Evolutionary conservation across 2,113 vertebrate species (phyloP).

Genomic region (Cyprinodon brontotheroides): DNA sequence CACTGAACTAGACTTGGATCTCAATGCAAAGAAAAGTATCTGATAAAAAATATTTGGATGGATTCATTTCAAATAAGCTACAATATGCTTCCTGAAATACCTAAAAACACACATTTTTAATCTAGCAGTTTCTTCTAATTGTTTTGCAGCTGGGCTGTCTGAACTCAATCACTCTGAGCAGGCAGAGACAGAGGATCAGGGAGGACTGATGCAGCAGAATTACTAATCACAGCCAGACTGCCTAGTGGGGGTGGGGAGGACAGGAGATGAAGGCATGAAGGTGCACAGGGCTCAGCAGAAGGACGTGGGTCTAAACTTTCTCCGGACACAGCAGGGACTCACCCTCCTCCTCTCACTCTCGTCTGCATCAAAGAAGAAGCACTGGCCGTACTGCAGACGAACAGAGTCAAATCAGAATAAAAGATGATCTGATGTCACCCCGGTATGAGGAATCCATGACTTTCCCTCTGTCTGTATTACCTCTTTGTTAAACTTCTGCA

Average conservation of each 20-base stretch:
- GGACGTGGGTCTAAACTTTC: not conserved
- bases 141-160: conserved; percentile 21
- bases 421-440: not conserved
- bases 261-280: not conserved
- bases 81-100: not conserved
- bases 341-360: conserved; percentile 76
- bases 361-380: conserved; percentile 81
- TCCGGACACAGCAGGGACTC: conserved; percentile 31
- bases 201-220: conserved; percentile 73
- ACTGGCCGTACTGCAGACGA: conserved; percentile 76
- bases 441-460: not conserved
- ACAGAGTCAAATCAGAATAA: conserved; percentile 10
- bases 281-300: not conserved
- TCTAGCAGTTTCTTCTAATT: not conserved
- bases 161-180: conserved; percentile 54
- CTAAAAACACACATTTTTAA: not conserved
- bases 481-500: conserved; percentile 80
- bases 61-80: not conserved
- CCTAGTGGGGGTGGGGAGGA: conserved; percentile 3
- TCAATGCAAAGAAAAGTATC: too few relatives aligned
- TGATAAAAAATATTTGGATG: too few relatives aligned
- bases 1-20: too few relatives aligned
- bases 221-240: conserved; percentile 63
- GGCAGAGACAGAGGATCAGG: conserved; percentile 66
- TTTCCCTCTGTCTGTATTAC: conserved; percentile 36